Conservation (phyloP, 2,113 vertebrate genomes). For the Hippocampus guttulatus region DNA sequence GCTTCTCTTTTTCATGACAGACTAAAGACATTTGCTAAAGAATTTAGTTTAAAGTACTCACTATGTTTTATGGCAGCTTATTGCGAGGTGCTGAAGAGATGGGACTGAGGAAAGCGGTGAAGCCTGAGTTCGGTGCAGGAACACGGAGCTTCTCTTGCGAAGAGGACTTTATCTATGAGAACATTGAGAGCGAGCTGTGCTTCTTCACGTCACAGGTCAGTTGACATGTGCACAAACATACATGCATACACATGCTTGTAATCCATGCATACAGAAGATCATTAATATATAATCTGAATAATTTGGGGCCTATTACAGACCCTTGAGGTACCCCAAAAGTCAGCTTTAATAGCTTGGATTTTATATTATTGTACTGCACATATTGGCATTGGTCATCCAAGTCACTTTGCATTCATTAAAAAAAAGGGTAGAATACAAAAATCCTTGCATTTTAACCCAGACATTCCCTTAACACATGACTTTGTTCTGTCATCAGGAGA, state of each 20-base stretch:
- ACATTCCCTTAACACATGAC: too few relatives aligned
- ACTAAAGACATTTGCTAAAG: not conserved
- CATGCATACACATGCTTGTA: not conserved
- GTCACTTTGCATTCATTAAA: too few relatives aligned
- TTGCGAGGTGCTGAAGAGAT: conserved; percentile 92
- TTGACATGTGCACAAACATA: too few relatives aligned
- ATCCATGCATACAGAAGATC: too few relatives aligned
- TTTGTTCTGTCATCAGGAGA: conserved; percentile 73
- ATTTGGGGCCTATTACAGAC: too few relatives aligned
- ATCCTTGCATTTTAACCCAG: too few relatives aligned
- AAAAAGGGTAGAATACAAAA: too few relatives aligned
- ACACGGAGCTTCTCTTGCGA: conserved; percentile 88
- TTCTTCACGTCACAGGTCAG: conserved; percentile 96
- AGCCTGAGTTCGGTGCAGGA: conserved; percentile 88
- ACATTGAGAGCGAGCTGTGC: conserved; percentile 90
- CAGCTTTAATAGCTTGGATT: too few relatives aligned
- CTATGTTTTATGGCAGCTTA: conserved; percentile 68
- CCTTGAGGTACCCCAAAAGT: too few relatives aligned
- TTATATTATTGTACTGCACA: too few relatives aligned
- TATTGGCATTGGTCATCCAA: too few relatives aligned
- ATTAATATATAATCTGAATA: too few relatives aligned
- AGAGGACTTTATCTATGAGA: conserved; percentile 97
- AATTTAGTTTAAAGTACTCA: not conserved
- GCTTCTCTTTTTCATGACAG: not conserved
- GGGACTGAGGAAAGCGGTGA: conserved; percentile 85